Evolutionary conservation across 2,113 vertebrate species (phyloP), one percentile per base, ranked within the genome.

Genomic region (Emydura subglobosa): DNA sequence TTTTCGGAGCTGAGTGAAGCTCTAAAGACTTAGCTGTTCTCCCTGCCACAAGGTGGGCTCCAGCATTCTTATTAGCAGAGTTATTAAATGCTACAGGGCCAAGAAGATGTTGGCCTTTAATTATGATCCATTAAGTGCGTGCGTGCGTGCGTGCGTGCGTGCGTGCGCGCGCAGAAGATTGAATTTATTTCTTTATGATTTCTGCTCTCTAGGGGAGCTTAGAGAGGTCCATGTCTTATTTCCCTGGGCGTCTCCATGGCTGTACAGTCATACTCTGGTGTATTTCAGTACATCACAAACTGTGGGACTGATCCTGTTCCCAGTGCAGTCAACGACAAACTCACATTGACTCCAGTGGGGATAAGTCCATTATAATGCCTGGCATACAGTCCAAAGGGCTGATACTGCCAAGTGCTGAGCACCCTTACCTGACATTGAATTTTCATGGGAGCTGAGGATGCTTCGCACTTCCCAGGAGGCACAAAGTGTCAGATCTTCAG

Each of bases 241-340:
- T 49, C 68, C 24, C 0, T 1, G 24, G n/a, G 55, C 6, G 53
- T 10, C 1, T 0, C 17, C 7, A 1, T 16, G 31, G 39, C 27
- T 31, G 21, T 22, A 9, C 2, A 31, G 49, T 53, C 79, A 39
- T 68, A 68, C 34, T 19, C 61, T 65, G 34, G 31, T 68, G 34
- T n/a, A n/a, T 68, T 68, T n/a, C 34, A 68, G 61, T 68, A 68
- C 34, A 68, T 68, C 16, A n/a, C 34, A n/a, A 19, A 19, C 31
- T 68, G 61, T 4, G 61, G 61, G 61, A 65, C 34, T 6, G 14
- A 4, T 31, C 13, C 34, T 53, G 24, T 6, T 81, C 53, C 50
- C 53, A n/a, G 79, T 54, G 79, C 79, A n/a, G 51, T 13, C 79
- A 24, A 19, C 8, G 79, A 34, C 29, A 61, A 61, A 61, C 51